Base-by-base conservation (phyloP, 2,113 vertebrate species). In the Mormyrus iriodes region DNA sequence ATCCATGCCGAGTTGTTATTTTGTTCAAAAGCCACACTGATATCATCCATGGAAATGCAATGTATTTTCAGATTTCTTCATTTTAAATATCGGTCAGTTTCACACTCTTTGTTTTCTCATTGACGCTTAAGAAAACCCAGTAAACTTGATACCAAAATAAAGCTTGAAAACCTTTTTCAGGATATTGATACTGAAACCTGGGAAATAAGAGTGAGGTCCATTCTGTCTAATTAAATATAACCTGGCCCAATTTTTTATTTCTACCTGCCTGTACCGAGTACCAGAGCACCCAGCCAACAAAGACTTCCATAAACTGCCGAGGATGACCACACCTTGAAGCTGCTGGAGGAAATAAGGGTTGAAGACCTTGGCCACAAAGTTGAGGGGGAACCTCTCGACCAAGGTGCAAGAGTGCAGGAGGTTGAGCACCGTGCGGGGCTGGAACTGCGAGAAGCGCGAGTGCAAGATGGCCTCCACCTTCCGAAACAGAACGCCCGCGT, bases 291-390 rank as follows among this genome's bases (percentile, higher is more conserved):
- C 44, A 42, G 82, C 13, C n/a, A 83, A 86, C 7, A 42, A n/a
- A 84, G 19, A 27, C 21, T 13, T 31, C 53, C 5, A 19, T 61
- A 17, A 83, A 24, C 31, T 1, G 6, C 21, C 0, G 35, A 35
- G 46, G 44, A 69, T 10, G 19, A 88, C 4, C 91, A 92, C 93
- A 99, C 98, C 97, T 96, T 97, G 96, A 42, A 99, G 93, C 61
- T 94, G 94, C 35, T 97, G 97, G 44, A 99, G 96, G 93, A 99
- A 99, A 93, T 95, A 96, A 0, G 95, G 96, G 90, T 93, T 96
- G 94, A 99, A 99, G 83, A 99, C 93, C 93, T 97, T 98, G 82
- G 96, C 95, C 88, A 98, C 93, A 84, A 97, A 99, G 90, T 99
- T 99, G 31, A 98, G 93, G 0, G 98, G 98, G n/a, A 97, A 98